Evolutionary conservation across 2,113 vertebrate genomes (phyloP).

Genomic region (Saguinus imperator): DNA sequence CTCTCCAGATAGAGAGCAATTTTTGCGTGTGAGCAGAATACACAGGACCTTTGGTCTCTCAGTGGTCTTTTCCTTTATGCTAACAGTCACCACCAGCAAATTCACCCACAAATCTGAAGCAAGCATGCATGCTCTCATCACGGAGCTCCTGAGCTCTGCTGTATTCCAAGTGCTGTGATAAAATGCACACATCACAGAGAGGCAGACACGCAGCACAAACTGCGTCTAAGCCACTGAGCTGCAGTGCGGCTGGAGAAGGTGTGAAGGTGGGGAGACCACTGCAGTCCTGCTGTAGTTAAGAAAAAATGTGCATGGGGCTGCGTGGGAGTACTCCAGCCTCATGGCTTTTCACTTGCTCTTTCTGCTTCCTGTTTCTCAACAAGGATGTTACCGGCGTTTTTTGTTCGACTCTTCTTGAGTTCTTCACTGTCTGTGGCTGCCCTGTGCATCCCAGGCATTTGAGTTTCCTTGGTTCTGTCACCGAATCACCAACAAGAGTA

Average conservation of each 20-base stretch:
- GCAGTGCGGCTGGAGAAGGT: background rate
- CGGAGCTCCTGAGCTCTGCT: accelerated
- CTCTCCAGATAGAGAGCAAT: background rate
- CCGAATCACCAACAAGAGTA: background rate
- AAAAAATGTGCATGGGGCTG: accelerated
- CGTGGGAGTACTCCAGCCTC: background rate
- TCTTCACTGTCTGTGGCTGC: background rate
- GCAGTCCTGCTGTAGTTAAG: background rate
- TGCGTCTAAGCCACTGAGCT: accelerated
- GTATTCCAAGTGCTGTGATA: background rate
- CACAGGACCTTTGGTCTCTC: background rate
- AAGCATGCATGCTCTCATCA: accelerated
- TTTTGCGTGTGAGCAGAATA: background rate
- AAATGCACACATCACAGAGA: accelerated
- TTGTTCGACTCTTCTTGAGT: background rate
- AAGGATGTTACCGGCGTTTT: background rate
- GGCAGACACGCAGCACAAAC: accelerated
- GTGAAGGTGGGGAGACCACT: background rate
- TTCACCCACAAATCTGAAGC: background rate
- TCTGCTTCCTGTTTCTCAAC: background rate
- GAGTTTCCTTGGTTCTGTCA: background rate
- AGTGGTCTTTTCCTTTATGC: background rate
- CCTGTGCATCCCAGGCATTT: too few species aligned
- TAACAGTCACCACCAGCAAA: background rate
- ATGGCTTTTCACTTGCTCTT: background rate